phyloP scores from a whole-genome alignment of 1,140 invertebrate genomes.

The Metopolophium dirhodum region DNA sequence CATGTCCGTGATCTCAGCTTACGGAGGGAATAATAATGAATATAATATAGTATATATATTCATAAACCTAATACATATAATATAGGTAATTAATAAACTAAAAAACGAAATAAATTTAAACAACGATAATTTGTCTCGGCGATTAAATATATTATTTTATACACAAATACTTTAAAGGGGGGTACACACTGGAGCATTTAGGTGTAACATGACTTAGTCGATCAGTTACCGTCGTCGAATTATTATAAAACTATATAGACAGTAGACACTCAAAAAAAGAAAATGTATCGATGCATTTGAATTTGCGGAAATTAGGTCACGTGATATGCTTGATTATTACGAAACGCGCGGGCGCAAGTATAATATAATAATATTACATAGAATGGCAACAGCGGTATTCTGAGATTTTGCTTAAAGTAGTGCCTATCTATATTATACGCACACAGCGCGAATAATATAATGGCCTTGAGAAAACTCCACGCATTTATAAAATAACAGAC shows the following conservation, averaged over 20 bases:
- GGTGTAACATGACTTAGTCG: neutral
- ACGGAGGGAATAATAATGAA: neutral
- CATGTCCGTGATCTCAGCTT: conserved; percentile 9
- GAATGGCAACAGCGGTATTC: neutral
- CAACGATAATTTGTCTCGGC: neutral
- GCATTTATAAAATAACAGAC: conserved; percentile 6
- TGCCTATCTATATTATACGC: neutral
- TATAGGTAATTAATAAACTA: neutral
- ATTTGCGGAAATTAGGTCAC: neutral
- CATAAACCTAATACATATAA: neutral
- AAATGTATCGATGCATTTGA: neutral
- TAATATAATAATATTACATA: neutral
- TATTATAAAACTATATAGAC: neutral
- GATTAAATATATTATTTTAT: neutral
- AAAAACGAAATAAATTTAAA: neutral
- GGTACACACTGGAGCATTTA: too few relatives aligned
- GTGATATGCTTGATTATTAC: conserved; percentile 27
- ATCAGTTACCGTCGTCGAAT: neutral
- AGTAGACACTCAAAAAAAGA: neutral
- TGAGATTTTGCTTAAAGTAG: neutral
- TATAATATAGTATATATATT: neutral
- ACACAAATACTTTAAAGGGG: too few relatives aligned
- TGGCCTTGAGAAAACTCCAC: conserved; percentile 8
- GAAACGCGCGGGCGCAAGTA: neutral
- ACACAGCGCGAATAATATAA: neutral